Conservation (phyloP, 2,113 vertebrate species). For the Pollimyrus isidori region DNA sequence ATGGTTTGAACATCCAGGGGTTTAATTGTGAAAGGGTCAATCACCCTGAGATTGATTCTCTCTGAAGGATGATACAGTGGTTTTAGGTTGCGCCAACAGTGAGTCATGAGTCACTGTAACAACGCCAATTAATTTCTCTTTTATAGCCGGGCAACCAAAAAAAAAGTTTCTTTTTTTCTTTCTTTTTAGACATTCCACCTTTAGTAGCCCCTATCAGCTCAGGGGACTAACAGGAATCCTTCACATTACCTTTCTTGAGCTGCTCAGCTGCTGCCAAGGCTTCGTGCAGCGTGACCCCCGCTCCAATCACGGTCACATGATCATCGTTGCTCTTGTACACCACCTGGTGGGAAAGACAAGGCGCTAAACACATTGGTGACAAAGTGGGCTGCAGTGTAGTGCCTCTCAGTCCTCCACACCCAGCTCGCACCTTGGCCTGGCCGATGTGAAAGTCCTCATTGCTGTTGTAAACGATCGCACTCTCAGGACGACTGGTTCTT, state of each 20-base stretch:
- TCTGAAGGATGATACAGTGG: not conserved
- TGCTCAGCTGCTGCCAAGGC: constrained; percentile 65
- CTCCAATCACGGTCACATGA: constrained; percentile 69
- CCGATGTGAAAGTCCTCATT: constrained; percentile 71
- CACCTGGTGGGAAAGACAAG: constrained; percentile 53
- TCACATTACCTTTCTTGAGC: not conserved
- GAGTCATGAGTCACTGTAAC: not conserved
- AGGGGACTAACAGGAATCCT: not conserved
- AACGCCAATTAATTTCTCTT: not conserved
- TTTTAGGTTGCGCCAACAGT: not conserved
- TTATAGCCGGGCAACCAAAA: not conserved
- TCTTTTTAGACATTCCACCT: too few relatives aligned
- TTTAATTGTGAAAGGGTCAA: constrained; percentile 82
- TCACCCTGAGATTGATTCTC: constrained; percentile 58
- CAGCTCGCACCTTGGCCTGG: constrained; percentile 62
- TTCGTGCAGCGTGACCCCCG: constrained; percentile 77
- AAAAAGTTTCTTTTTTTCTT: not conserved
- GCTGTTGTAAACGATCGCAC: constrained; percentile 61
- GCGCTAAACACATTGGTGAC: not conserved
- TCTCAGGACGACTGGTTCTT: constrained; percentile 65
- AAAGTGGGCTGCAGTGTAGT: not conserved
- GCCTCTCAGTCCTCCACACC: not conserved
- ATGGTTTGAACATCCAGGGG: constrained; percentile 73
- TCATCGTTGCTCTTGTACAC: constrained; percentile 62
- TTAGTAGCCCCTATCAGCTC: not conserved